A percentile compares a stretch with the other conserved stretches of the same genome.
Evolutionary conservation across 2,797 vertebrate species (phyloP).

Genomic region (Sphaeramia orbicularis): DNA sequence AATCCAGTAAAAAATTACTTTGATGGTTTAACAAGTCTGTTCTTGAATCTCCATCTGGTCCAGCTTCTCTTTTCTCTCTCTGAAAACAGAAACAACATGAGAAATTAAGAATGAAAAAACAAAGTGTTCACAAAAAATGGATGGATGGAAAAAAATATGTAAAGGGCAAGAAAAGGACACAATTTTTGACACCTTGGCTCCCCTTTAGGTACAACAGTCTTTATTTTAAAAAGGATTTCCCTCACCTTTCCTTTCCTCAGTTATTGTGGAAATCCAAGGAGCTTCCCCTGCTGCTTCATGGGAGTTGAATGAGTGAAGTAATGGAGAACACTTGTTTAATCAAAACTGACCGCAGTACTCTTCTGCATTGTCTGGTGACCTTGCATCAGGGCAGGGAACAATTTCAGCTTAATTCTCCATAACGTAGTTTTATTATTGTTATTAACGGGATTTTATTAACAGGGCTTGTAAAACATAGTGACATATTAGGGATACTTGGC

Average conservation of each 20-base stretch:
- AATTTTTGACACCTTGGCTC: not conserved
- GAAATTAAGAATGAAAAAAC: not conserved
- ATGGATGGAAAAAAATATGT: not conserved
- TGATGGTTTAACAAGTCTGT: slow-evolving; percentile 41
- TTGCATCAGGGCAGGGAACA: slow-evolving; percentile 22
- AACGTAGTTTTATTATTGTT: slow-evolving; percentile 9
- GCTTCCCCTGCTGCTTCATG: slow-evolving; percentile 9
- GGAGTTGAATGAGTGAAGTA: slow-evolving; percentile 11
- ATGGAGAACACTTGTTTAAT: slow-evolving; percentile 45
- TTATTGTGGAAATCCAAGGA: slow-evolving; percentile 13
- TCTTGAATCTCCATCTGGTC: slow-evolving; percentile 53
- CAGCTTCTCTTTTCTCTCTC: slow-evolving; percentile 38
- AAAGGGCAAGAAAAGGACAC: not conserved
- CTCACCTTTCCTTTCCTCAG: not conserved
- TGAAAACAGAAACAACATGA: slow-evolving; percentile 50
- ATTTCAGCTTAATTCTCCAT: not conserved
- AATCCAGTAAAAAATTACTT: slow-evolving; percentile 17
- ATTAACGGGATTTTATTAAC: slow-evolving; percentile 42
- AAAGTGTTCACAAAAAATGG: not conserved
- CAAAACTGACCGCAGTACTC: slow-evolving; percentile 22
- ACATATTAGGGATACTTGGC: slow-evolving; percentile 12
- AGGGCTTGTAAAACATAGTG: slow-evolving; percentile 24
- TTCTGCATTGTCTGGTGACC: slow-evolving; percentile 26
- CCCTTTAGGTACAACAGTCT: not conserved
- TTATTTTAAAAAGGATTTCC: not conserved